Conservation (phyloP, 1,140 invertebrate genomes). For the Centruroides vittatus region DNA sequence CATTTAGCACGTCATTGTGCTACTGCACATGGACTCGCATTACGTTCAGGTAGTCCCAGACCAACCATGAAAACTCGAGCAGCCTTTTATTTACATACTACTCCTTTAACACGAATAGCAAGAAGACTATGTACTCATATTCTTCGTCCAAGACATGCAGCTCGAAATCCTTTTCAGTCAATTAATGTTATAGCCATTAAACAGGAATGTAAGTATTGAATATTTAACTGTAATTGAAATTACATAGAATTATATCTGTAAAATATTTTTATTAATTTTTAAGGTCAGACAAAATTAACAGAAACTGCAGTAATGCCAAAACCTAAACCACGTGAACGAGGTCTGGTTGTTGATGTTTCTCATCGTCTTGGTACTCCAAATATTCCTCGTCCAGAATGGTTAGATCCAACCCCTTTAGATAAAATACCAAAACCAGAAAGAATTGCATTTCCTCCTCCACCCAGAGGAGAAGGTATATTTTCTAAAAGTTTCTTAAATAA, state of each 20-base stretch:
- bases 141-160: slow-evolving; percentile 66
- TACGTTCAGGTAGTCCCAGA: slow-evolving; percentile 55
- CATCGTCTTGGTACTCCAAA: slow-evolving; percentile 52
- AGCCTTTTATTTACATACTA: slow-evolving; percentile 82
- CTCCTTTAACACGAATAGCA: slow-evolving; percentile 71
- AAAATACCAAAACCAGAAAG: slow-evolving; percentile 59
- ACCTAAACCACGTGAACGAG: slow-evolving; percentile 28
- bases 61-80: slow-evolving; percentile 94
- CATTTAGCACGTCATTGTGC: slow-evolving; percentile 84
- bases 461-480: slow-evolving; percentile 52
- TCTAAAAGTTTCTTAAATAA: no score
- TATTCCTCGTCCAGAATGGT: slow-evolving; percentile 55
- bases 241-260: no score
- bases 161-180: slow-evolving; percentile 69
- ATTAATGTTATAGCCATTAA: slow-evolving; percentile 72
- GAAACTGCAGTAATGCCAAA: slow-evolving; percentile 11
- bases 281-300: slow-evolving; percentile 32
- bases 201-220: slow-evolving; percentile 47
- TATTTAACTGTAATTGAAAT: no score
- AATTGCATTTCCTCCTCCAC: slow-evolving; percentile 72
- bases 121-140: slow-evolving; percentile 64
- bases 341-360: slow-evolving; percentile 58
- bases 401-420: slow-evolving; percentile 59
- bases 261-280: background rate
- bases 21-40: slow-evolving; percentile 64